Evolutionary conservation across 2,888 invertebrate genomes (phyloP).

Genomic region (Leucophora obtusa): DNA sequence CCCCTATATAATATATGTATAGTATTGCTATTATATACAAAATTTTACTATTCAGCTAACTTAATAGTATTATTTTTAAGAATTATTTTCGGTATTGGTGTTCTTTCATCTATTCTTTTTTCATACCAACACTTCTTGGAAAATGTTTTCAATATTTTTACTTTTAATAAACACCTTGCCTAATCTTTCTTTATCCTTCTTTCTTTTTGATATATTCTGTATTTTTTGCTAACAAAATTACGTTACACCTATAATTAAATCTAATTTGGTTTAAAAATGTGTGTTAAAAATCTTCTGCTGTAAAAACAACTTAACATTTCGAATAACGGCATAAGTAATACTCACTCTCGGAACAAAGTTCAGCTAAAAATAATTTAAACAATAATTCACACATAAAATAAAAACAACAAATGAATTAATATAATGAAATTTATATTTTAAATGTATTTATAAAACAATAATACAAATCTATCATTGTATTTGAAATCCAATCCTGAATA

Average conservation of each 20-base stretch:
- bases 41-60: too few relatives aligned
- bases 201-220: background rate
- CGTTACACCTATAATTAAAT: constrained; percentile 54
- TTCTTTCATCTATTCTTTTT: too few relatives aligned
- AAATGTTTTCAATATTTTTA: background rate
- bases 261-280: constrained; percentile 48
- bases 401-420: constrained; percentile 43
- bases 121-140: background rate
- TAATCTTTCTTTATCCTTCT: constrained; percentile 23
- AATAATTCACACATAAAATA: background rate
- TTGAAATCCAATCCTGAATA: background rate
- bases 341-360: constrained; percentile 16
- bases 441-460: constrained; percentile 51
- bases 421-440: constrained; percentile 60
- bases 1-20: too few relatives aligned
- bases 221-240: constrained; percentile 33
- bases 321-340: constrained; percentile 40
- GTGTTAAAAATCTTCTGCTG: constrained; percentile 47
- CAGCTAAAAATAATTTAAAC: constrained; percentile 9
- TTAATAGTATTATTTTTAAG: too few relatives aligned
- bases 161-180: constrained; percentile 38
- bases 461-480: background rate
- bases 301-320: constrained; percentile 59
- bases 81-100: too few relatives aligned
- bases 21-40: too few relatives aligned